Evolutionary conservation across 1,140 invertebrate genomes (phyloP).

Genomic region (Drosophila lacteicornis): DNA sequence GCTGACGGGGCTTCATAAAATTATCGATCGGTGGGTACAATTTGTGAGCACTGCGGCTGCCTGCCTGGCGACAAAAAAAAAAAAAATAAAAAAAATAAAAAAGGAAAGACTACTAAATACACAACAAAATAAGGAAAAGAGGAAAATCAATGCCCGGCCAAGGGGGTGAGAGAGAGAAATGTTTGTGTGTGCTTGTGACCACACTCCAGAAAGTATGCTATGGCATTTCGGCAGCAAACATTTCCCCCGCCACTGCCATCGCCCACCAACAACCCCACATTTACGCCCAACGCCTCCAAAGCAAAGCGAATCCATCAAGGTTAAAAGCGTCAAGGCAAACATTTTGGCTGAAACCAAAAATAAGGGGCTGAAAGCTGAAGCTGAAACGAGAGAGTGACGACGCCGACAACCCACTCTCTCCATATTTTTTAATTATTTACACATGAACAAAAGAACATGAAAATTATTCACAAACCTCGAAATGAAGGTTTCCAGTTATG

Average conservation of each 20-base stretch:
- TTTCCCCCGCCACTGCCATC: not conserved
- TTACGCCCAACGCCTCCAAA: slow-evolving; percentile 21
- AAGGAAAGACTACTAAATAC: slow-evolving; percentile 30
- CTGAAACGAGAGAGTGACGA: not conserved
- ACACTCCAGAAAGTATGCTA: slow-evolving; percentile 72
- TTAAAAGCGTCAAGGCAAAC: slow-evolving; percentile 72
- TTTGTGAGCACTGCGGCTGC: slow-evolving; percentile 7
- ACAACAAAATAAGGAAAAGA: slow-evolving; percentile 20
- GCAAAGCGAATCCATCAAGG: slow-evolving; percentile 62
- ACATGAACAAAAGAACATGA: not conserved
- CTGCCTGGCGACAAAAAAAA: slow-evolving; percentile 23
- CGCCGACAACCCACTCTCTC: not conserved
- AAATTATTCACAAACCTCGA: not conserved
- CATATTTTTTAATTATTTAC: not conserved
- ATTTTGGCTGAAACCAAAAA: slow-evolving; percentile 57
- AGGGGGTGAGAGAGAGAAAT: slow-evolving; percentile 13
- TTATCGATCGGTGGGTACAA: slow-evolving; percentile 29
- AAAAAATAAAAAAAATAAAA: not conserved
- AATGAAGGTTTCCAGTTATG: no score
- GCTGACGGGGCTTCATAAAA: slow-evolving; percentile 10
- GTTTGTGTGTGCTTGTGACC: slow-evolving; percentile 17
- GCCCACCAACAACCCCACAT: not conserved
- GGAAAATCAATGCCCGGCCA: slow-evolving; percentile 55
- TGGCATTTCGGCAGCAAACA: slow-evolving; percentile 44
- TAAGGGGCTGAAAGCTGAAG: not conserved